phyloP scores from a whole-genome alignment of 2,797 vertebrate genomes.

The Carcharodon carcharias region DNA sequence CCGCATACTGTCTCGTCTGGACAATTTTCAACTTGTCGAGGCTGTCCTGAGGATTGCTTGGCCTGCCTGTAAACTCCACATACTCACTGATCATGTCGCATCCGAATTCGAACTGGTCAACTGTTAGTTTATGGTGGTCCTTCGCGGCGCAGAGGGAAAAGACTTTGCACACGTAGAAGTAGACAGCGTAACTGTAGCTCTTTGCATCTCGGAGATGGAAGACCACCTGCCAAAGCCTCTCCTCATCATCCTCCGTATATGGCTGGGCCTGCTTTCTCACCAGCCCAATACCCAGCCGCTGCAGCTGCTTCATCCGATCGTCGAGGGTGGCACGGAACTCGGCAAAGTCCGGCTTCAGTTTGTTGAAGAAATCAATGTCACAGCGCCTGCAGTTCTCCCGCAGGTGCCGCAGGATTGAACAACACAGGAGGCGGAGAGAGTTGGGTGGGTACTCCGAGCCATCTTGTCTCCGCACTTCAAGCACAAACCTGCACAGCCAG shows the following conservation, averaged over 20 bases:
- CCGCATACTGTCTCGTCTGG: conserved; percentile 16
- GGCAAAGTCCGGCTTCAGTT: conserved; percentile 23
- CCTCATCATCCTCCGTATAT: conserved; percentile 9
- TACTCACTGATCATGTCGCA: conserved; percentile 18
- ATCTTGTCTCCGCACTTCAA: conserved; percentile 29
- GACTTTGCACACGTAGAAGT: conserved; percentile 32
- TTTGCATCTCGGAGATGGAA: conserved; percentile 25
- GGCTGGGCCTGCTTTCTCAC: conserved; percentile 31
- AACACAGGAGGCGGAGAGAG: conserved; percentile 29
- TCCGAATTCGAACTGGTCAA: conserved; percentile 23
- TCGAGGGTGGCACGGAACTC: conserved; percentile 28
- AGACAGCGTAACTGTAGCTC: conserved; percentile 33
- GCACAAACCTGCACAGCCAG: conserved; percentile 22
- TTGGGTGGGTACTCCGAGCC: conserved; percentile 27
- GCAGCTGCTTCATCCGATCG: conserved; percentile 30
- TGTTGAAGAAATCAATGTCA: conserved; percentile 35
- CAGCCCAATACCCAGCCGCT: conserved; percentile 16
- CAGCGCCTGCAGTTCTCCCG: conserved; percentile 27
- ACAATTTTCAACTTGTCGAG: background rate
- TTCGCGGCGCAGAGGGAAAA: conserved; percentile 28
- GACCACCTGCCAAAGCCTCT: conserved; percentile 19
- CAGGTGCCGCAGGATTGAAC: conserved; percentile 28
- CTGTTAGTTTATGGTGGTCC: conserved; percentile 29
- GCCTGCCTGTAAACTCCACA: conserved; percentile 15
- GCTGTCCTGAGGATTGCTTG: conserved; percentile 25